These are phyloP conservation scores for Drosophila pruinosa DNA, from an alignment of 1,140 invertebrate genomes.

Conservation along the genomic window DNA sequence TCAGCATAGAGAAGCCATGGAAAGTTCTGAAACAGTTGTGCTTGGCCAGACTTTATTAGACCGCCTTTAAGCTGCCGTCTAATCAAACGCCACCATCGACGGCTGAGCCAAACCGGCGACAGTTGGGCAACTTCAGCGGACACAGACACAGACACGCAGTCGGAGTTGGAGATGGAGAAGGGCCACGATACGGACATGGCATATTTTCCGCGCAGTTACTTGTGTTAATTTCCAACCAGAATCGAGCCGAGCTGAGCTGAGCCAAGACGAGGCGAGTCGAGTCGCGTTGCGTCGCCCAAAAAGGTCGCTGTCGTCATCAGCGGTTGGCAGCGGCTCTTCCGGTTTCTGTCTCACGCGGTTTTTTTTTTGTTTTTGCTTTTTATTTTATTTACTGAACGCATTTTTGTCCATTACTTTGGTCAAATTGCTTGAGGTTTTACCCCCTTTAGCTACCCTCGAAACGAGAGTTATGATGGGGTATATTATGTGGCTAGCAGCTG, in stretches of 20 bases:
- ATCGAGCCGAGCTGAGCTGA: too few relatives aligned
- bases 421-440: slow-evolving; percentile 44
- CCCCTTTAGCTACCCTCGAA: background rate
- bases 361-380: slow-evolving; percentile 18
- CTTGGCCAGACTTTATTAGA: background rate
- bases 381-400: slow-evolving; percentile 53
- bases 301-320: slow-evolving; percentile 49
- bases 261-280: too few relatives aligned
- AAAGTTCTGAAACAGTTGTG: too few relatives aligned
- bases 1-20: too few relatives aligned
- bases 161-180: background rate
- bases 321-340: slow-evolving; percentile 40
- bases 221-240: slow-evolving; percentile 67
- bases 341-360: slow-evolving; percentile 50
- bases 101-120: slow-evolving; percentile 28
- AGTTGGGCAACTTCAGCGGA: slow-evolving; percentile 29
- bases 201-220: slow-evolving; percentile 75
- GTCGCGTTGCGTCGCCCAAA: slow-evolving; percentile 38
- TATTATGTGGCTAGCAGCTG: too few relatives aligned
- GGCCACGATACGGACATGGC: slow-evolving; percentile 48
- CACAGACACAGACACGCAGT: background rate
- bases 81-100: slow-evolving; percentile 34
- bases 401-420: slow-evolving; percentile 59
- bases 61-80: slow-evolving; percentile 15
- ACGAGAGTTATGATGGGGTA: background rate